phyloP scores from a whole-genome alignment of 2,888 invertebrate genomes.

The Euphydryas editha region DNA sequence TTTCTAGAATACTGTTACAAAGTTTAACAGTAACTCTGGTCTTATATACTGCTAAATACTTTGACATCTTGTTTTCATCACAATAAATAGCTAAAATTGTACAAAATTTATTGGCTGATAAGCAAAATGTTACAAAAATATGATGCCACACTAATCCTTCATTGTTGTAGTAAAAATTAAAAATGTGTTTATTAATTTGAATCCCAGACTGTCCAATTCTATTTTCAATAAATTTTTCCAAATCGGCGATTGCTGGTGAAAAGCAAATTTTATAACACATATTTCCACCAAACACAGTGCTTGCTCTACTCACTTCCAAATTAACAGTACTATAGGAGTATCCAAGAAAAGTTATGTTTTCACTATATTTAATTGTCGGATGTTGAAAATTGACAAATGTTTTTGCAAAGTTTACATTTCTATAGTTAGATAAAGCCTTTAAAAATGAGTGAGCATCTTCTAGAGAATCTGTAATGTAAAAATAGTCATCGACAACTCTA shows the following conservation, averaged over 20 bases:
- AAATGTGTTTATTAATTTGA: conserved; percentile 70
- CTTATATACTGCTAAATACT: conserved; percentile 65
- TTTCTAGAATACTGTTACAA: conserved; percentile 66
- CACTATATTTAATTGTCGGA: conserved; percentile 54
- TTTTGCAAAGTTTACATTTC: conserved; percentile 73
- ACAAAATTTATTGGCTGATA: conserved; percentile 79
- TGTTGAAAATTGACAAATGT: conserved; percentile 70
- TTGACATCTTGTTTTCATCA: conserved; percentile 57
- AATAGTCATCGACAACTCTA: conserved; percentile 78
- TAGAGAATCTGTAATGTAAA: conserved; percentile 73
- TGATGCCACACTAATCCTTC: conserved; percentile 71
- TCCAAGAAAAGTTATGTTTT: conserved; percentile 71
- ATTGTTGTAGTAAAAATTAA: conserved; percentile 67
- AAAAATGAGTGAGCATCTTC: conserved; percentile 67
- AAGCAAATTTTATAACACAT: conserved; percentile 79
- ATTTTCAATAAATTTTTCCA: conserved; percentile 68
- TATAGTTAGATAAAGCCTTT: conserved; percentile 63
- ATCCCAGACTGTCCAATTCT: conserved; percentile 75
- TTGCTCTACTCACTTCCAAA: conserved; percentile 69
- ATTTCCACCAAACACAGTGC: conserved; percentile 67
- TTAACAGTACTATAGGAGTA: conserved; percentile 67
- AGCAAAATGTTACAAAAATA: conserved; percentile 70
- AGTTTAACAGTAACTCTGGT: conserved; percentile 72
- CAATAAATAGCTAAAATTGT: conserved; percentile 71
- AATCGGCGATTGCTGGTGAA: conserved; percentile 58